phyloP scores from a whole-genome alignment of 2,797 vertebrate species.

The Fistularia commersonii region DNA sequence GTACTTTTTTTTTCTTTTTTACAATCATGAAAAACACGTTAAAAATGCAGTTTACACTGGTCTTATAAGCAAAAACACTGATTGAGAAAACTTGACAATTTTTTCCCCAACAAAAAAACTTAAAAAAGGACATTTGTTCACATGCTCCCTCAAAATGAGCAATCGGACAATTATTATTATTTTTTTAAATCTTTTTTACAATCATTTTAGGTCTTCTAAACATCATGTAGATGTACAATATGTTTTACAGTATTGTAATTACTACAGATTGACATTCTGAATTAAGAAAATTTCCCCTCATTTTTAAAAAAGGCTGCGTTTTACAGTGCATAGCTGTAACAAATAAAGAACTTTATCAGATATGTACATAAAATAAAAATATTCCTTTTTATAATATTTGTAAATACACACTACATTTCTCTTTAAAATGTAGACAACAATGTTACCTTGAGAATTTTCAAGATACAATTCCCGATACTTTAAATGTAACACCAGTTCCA shows the following conservation, averaged over 20 bases:
- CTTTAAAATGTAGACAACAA: constrained; percentile 84
- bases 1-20: constrained; percentile 70
- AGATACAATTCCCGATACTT: constrained; percentile 79
- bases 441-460: constrained; percentile 80
- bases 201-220: constrained; percentile 95
- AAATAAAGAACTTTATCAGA: constrained; percentile 92
- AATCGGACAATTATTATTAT: constrained; percentile 59
- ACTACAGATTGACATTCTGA: constrained; percentile 96
- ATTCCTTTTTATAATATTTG: constrained; percentile 90
- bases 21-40: constrained; percentile 89
- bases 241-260: constrained; percentile 85
- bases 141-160: constrained; percentile 75
- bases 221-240: constrained; percentile 91
- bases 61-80: constrained; percentile 77
- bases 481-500: constrained; percentile 86
- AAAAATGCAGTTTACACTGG: constrained; percentile 83
- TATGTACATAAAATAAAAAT: constrained; percentile 99
- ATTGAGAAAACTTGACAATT: constrained; percentile 69
- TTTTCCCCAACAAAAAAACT: constrained; percentile 64
- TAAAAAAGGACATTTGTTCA: constrained; percentile 71
- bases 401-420: constrained; percentile 92
- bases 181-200: constrained; percentile 77
- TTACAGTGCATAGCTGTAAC: constrained; percentile 99
- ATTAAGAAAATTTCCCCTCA: constrained; percentile 92
- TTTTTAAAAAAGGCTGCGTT: constrained; percentile 97